Percentiles rank a stretch among this genome's conserved stretches.
These are phyloP conservation scores for Charaxes varanes DNA, from an alignment of 1,140 invertebrate genomes.

Conservation along the genomic window DNA sequence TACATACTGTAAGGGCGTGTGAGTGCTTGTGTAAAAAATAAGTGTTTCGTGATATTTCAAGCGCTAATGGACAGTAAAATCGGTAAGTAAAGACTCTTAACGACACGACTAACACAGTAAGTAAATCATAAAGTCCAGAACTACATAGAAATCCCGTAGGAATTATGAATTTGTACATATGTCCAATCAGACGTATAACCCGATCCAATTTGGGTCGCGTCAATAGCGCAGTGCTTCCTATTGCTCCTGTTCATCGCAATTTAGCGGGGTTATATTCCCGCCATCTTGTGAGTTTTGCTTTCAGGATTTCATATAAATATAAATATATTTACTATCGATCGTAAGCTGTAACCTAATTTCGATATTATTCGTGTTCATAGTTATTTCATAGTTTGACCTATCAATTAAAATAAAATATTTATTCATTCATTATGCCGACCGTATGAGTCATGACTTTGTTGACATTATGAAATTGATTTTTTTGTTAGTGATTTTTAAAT, in stretches of 20 bases:
- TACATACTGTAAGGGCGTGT: constrained; percentile 69
- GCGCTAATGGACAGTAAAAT: constrained; percentile 48
- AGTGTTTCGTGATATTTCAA: constrained; percentile 66
- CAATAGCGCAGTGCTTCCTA: constrained; percentile 38
- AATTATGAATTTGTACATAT: constrained; percentile 65
- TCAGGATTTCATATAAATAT: constrained; percentile 64
- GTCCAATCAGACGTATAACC: constrained; percentile 63
- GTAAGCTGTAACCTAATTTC: constrained; percentile 51
- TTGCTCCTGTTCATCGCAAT: constrained; percentile 32
- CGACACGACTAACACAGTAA: constrained; percentile 15
- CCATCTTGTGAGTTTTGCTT: constrained; percentile 67
- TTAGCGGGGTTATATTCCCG: constrained; percentile 53
- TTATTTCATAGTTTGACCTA: constrained; percentile 9
- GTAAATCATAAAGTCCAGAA: constrained; percentile 26
- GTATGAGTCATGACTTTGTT: constrained; percentile 38
- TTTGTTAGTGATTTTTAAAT: too few species aligned
- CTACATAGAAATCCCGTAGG: constrained; percentile 41
- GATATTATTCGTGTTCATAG: constrained; percentile 25
- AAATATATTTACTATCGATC: constrained; percentile 67
- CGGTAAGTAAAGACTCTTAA: constrained; percentile 45
- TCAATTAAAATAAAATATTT: constrained; percentile 7
- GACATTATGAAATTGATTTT: constrained; percentile 35
- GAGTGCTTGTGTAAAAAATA: constrained; percentile 69
- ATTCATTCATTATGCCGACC: constrained; percentile 21
- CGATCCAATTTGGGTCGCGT: constrained; percentile 54